Evolutionary conservation across 2,888 invertebrate species (phyloP).

Genomic region (Polydrusus pterygomalis): DNA sequence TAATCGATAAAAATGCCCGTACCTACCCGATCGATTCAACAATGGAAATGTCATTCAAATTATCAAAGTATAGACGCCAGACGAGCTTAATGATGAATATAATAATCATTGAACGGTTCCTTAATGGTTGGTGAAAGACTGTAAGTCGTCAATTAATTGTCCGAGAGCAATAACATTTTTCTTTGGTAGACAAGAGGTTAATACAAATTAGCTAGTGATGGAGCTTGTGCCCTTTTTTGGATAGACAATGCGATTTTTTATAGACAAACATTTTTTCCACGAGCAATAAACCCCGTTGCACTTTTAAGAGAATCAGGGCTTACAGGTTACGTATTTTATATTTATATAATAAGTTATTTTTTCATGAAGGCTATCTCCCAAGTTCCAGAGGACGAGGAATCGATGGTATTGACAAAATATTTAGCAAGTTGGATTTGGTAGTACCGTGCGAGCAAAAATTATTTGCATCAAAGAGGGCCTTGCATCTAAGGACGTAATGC

Average conservation of each 20-base stretch:
- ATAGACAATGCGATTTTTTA: constrained; percentile 17
- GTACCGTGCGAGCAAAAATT: too few species aligned
- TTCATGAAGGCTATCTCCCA: too few species aligned
- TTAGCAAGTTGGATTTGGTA: too few species aligned
- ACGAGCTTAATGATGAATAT: constrained; percentile 58
- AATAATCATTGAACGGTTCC: constrained; percentile 58
- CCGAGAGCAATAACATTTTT: constrained; percentile 55
- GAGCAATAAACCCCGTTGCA: neutral
- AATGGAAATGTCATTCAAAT: constrained; percentile 59
- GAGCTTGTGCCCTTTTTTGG: constrained; percentile 46
- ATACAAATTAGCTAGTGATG: constrained; percentile 49
- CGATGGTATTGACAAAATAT: too few species aligned
- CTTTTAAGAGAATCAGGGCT: neutral
- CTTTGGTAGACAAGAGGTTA: constrained; percentile 45
- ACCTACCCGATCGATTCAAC: constrained; percentile 46
- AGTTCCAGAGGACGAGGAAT: too few species aligned
- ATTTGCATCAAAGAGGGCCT: too few species aligned
- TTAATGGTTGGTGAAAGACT: constrained; percentile 53
- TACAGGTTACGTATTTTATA: too few species aligned
- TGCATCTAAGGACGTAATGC: too few species aligned
- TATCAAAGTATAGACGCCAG: constrained; percentile 56
- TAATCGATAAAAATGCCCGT: constrained; percentile 54
- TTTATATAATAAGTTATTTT: too few species aligned
- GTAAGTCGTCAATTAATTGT: constrained; percentile 55
- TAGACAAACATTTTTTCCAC: constrained; percentile 6